Evolutionary conservation across 2,113 vertebrate species (phyloP).

Genomic region (Pycnonotus jocosus): DNA sequence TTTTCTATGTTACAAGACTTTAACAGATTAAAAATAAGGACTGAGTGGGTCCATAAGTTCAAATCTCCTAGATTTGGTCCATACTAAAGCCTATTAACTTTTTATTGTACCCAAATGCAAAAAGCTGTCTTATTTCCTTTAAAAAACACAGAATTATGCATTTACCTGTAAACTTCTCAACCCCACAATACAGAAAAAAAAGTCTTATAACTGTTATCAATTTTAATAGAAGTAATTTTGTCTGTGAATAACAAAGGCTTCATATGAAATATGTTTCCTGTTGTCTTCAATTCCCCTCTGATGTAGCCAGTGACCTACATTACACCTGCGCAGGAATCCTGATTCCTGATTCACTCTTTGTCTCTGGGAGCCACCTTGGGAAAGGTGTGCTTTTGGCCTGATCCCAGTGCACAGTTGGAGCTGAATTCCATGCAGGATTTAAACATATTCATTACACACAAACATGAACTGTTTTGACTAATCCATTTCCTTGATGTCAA

Average conservation of each 20-base stretch:
- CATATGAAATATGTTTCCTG: background rate
- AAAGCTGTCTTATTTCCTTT: background rate
- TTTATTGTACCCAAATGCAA: background rate
- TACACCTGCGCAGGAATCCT: background rate
- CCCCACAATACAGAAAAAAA: background rate
- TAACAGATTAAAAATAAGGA: background rate
- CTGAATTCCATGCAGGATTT: background rate
- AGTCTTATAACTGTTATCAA: background rate
- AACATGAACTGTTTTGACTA: background rate
- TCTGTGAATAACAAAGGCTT: background rate
- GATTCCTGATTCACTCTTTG: background rate
- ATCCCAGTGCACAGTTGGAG: background rate
- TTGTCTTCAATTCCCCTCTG: background rate
- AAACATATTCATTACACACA: background rate
- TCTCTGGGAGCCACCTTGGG: background rate
- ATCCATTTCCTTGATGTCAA: background rate
- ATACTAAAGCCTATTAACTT: background rate
- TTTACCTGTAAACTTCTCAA: background rate
- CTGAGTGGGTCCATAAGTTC: background rate
- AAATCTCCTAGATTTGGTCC: background rate
- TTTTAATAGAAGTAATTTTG: background rate
- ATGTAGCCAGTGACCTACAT: background rate
- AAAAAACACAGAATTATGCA: background rate
- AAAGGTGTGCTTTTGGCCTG: conserved; percentile 8
- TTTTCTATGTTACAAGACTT: background rate